Conservation (phyloP, 2,113 vertebrate genomes). For the Ceratotherium simum region DNA sequence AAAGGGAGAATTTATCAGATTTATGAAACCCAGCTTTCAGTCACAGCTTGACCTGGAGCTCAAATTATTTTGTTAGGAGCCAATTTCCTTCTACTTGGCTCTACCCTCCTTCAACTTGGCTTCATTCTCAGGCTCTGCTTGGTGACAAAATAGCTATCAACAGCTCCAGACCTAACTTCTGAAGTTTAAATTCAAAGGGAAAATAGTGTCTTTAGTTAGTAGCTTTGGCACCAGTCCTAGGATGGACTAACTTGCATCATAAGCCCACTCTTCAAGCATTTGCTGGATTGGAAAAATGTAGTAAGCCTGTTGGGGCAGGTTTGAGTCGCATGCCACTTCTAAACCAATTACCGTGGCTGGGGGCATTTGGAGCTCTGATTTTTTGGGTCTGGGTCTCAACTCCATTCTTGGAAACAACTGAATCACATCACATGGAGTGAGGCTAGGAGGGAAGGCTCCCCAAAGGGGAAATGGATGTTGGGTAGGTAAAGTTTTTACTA, state of each 20-base stretch:
- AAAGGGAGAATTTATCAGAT: background rate
- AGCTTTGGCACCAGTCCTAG: background rate
- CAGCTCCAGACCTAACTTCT: background rate
- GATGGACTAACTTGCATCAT: background rate
- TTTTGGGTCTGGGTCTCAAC: background rate
- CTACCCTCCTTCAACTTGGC: background rate
- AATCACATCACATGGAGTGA: background rate
- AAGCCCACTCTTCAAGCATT: background rate
- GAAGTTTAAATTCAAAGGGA: slow-evolving; percentile 7
- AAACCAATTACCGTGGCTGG: background rate
- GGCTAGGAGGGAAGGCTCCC: background rate
- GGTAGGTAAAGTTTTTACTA: background rate
- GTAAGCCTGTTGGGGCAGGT: background rate
- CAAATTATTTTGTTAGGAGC: background rate
- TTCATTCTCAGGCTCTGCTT: slow-evolving; percentile 41
- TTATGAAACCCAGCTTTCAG: background rate
- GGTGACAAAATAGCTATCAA: background rate
- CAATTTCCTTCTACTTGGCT: background rate
- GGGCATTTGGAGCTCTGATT: background rate
- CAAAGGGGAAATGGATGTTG: background rate
- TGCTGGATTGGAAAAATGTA: background rate
- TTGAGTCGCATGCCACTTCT: background rate
- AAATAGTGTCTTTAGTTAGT: background rate
- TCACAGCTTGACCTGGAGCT: background rate
- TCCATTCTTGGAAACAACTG: background rate